Conservation (phyloP, 2,113 vertebrate species). For the Nothoprocta perdicaria region DNA sequence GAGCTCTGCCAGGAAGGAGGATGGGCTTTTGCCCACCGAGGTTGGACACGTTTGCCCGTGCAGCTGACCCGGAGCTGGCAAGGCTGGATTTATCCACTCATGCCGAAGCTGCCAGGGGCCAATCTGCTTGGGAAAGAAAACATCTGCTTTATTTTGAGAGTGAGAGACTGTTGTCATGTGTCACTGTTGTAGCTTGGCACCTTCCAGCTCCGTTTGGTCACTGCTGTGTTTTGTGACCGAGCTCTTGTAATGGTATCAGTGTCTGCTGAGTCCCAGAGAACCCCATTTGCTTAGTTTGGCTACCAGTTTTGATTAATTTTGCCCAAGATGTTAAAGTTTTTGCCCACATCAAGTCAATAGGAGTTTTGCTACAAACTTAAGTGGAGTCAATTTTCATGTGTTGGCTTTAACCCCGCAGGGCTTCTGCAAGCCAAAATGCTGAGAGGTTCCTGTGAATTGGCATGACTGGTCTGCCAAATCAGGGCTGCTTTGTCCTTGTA, state of each 20-base stretch:
- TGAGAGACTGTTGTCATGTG: neutral
- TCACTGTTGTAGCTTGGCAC: neutral
- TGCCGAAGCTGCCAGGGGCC: neutral
- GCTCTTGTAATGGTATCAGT: neutral
- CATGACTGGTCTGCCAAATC: neutral
- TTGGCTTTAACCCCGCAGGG: neutral
- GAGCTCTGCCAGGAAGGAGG: neutral
- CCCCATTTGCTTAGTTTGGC: neutral
- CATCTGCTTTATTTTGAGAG: neutral
- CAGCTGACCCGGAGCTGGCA: neutral
- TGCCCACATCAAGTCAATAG: neutral
- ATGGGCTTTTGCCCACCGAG: neutral
- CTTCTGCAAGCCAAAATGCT: neutral
- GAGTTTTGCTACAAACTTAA: neutral
- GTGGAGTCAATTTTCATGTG: neutral
- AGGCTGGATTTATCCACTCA: neutral
- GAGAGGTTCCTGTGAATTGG: neutral
- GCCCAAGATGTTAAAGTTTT: neutral
- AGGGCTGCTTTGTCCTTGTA: neutral
- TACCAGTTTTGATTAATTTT: neutral
- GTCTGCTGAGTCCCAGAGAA: neutral
- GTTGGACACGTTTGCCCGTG: accelerated
- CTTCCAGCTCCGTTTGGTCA: neutral
- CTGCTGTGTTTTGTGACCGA: neutral
- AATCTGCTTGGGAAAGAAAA: neutral